phyloP scores from a whole-genome alignment of 2,113 vertebrate species.

The Leucoraja erinaceus region DNA sequence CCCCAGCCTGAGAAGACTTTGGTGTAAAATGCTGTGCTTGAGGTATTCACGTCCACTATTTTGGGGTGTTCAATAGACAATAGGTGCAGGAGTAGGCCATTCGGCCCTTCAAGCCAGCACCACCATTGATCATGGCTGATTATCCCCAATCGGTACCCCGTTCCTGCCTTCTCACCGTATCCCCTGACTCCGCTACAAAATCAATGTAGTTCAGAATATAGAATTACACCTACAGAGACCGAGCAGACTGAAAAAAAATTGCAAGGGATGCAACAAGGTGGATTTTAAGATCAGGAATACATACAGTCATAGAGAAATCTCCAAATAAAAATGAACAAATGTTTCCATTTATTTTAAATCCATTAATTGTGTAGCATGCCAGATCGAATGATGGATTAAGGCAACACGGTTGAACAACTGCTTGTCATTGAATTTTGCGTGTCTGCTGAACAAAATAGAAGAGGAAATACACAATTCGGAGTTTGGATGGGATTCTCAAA shows the following conservation, averaged over 20 bases:
- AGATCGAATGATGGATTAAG: neutral
- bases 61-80: too few species aligned
- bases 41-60: neutral
- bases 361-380: slow-evolving; percentile 1
- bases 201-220: too few species aligned
- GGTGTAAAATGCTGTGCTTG: neutral
- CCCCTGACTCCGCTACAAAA: too few species aligned
- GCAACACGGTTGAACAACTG: neutral
- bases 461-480: slow-evolving; percentile 1
- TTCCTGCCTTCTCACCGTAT: too few species aligned
- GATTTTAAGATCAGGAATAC: too few species aligned
- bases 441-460: neutral
- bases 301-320: neutral
- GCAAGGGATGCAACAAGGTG: too few species aligned
- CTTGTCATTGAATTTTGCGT: neutral
- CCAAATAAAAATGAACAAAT: neutral
- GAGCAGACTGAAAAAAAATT: too few species aligned
- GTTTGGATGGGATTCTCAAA: neutral
- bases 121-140: too few species aligned
- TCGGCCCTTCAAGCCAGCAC: too few species aligned
- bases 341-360: slow-evolving; percentile 4
- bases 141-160: too few species aligned
- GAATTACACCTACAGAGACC: too few species aligned
- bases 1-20: neutral
- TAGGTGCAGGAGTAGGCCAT: too few species aligned